These are phyloP conservation scores for Trissonchulus sp. DNA, from an alignment of 2,888 invertebrate species.

Conservation along the genomic window DNA sequence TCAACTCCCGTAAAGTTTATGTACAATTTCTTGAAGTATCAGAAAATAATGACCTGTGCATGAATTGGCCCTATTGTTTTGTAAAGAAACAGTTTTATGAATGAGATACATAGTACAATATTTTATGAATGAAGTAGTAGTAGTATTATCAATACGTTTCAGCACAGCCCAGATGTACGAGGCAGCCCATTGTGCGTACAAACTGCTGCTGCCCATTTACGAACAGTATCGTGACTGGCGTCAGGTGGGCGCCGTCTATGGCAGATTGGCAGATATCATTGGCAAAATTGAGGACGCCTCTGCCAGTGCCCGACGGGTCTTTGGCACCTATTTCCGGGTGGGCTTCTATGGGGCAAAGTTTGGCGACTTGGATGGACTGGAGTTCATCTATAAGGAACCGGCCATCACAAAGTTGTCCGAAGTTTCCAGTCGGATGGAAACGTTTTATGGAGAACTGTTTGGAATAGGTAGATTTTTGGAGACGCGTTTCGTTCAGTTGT, in stretches of 20 bases:
- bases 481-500: no score
- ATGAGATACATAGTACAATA: no score
- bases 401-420: constrained; percentile 92
- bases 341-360: constrained; percentile 92
- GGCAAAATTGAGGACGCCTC: constrained; percentile 69
- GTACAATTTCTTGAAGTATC: no score
- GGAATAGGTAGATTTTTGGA: constrained; percentile 13
- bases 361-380: constrained; percentile 84
- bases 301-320: constrained; percentile 65
- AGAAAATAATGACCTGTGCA: no score
- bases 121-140: no score
- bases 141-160: no score
- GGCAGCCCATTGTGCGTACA: constrained; percentile 87
- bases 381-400: constrained; percentile 88
- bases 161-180: constrained; percentile 85
- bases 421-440: constrained; percentile 79
- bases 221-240: constrained; percentile 85
- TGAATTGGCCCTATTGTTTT: no score
- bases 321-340: constrained; percentile 94
- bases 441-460: constrained; percentile 23
- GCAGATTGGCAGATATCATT: constrained; percentile 84
- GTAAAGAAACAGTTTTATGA: no score
- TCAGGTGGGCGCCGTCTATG: constrained; percentile 82
- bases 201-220: constrained; percentile 75
- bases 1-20: no score